Percentiles rank a stretch among this genome's conserved stretches.
Conservation (phyloP, 2,888 invertebrate species). For the Rhamnusium bicolor region DNA sequence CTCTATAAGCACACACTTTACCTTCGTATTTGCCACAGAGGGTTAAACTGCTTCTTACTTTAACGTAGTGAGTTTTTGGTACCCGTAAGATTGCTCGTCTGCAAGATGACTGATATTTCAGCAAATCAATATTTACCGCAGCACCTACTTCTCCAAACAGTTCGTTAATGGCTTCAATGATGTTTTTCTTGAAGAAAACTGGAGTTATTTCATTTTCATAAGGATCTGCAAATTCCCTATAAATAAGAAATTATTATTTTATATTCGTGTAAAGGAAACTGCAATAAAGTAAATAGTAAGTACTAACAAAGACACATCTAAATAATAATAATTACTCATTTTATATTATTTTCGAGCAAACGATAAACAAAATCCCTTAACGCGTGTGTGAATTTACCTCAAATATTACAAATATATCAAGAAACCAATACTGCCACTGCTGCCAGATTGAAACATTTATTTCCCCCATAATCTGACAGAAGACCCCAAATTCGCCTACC, state of each 20-base stretch:
- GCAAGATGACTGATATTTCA: conserved; percentile 73
- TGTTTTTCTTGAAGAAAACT: conserved; percentile 75
- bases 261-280: too few species aligned
- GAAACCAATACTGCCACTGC: too few species aligned
- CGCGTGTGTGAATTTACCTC: too few species aligned
- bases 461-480: too few species aligned
- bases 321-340: conserved; percentile 71
- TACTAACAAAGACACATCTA: conserved; percentile 75
- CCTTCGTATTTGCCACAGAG: conserved; percentile 72
- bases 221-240: conserved; percentile 71
- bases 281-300: conserved; percentile 34
- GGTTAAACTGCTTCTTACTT: conserved; percentile 75
- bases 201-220: conserved; percentile 68
- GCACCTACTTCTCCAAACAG: conserved; percentile 77
- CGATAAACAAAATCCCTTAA: conserved; percentile 7
- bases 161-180: conserved; percentile 72
- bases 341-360: conserved; percentile 2
- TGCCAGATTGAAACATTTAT: too few species aligned
- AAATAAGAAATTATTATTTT: conserved; percentile 56
- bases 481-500: too few species aligned
- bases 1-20: conserved; percentile 72
- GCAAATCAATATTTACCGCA: conserved; percentile 73
- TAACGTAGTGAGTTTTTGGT: conserved; percentile 72
- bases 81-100: conserved; percentile 75
- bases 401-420: too few species aligned